Percentiles rank a stretch among this genome's conserved stretches.
phyloP scores from a whole-genome alignment of 64 coral and sea anemone genomes.

The Cladopsammia gracilis region DNA sequence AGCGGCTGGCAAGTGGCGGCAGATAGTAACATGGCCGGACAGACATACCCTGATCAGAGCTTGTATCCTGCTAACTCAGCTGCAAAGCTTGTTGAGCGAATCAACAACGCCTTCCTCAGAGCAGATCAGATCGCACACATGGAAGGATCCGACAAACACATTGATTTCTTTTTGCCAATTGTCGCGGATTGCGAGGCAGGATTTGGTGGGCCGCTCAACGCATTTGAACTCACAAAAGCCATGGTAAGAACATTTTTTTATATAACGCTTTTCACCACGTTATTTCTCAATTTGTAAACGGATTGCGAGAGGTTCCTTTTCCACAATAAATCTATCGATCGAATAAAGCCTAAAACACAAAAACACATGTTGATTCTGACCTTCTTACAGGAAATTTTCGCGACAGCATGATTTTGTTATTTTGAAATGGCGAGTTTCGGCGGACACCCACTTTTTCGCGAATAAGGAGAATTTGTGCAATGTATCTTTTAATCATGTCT shows the following conservation, averaged over 20 bases:
- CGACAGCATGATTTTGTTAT: too few relatives aligned
- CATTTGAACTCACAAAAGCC: constrained; percentile 85
- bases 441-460: too few relatives aligned
- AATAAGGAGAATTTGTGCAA: too few relatives aligned
- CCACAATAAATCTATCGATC: not conserved
- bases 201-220: constrained; percentile 92
- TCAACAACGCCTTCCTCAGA: constrained; percentile 86
- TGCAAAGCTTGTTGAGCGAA: constrained; percentile 87
- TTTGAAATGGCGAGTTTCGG: too few relatives aligned
- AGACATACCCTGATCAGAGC: constrained; percentile 92
- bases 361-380: too few relatives aligned
- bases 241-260: constrained; percentile 54
- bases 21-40: constrained; percentile 80
- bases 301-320: not conserved
- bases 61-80: constrained; percentile 89
- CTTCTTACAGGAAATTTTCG: too few relatives aligned
- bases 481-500: too few relatives aligned
- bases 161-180: constrained; percentile 84
- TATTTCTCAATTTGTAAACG: not conserved
- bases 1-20: constrained; percentile 95
- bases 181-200: constrained; percentile 90
- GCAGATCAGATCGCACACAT: constrained; percentile 89
- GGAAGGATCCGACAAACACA: constrained; percentile 68
- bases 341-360: too few relatives aligned
- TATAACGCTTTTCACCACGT: not conserved